A percentile compares a stretch with the other conserved stretches of the same genome.
Evolutionary conservation across 2,797 vertebrate genomes (phyloP).

Genomic region (Poecilia gillii): DNA sequence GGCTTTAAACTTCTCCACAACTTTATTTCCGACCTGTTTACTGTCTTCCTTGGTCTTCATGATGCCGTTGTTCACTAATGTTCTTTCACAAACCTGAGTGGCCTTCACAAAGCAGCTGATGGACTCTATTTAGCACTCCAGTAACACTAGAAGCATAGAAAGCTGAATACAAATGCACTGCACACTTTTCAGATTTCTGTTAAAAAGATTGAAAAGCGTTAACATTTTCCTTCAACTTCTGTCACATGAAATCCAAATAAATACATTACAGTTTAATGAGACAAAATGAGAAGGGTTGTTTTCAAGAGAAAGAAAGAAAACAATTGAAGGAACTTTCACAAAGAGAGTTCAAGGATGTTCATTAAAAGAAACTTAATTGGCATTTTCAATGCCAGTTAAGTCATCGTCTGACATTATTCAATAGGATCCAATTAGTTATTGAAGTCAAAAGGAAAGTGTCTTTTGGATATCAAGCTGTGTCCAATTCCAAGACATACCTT

Average conservation of each 20-base stretch:
- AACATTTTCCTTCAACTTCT: background rate
- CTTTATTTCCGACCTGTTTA: background rate
- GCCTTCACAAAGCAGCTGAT: background rate
- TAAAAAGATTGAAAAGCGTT: too few relatives aligned
- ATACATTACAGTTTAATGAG: background rate
- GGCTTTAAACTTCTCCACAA: background rate
- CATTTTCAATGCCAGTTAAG: background rate
- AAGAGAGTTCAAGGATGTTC: background rate
- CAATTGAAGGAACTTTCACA: background rate
- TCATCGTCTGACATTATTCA: constrained; percentile 15
- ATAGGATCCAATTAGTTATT: constrained; percentile 28
- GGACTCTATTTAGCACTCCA: background rate
- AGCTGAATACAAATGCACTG: background rate
- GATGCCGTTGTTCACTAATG: background rate
- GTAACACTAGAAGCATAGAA: background rate
- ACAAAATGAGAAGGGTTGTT: background rate
- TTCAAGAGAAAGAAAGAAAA: background rate
- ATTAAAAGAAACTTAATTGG: background rate
- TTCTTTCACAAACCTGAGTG: background rate
- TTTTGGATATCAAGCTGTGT: constrained; percentile 56
- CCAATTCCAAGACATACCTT: constrained; percentile 54
- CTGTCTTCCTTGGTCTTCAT: background rate
- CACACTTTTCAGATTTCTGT: background rate
- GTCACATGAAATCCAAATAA: background rate
- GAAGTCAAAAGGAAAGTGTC: constrained; percentile 39